Conservation (phyloP, 1,140 invertebrate species). For the Trichogramma pretiosum region DNA sequence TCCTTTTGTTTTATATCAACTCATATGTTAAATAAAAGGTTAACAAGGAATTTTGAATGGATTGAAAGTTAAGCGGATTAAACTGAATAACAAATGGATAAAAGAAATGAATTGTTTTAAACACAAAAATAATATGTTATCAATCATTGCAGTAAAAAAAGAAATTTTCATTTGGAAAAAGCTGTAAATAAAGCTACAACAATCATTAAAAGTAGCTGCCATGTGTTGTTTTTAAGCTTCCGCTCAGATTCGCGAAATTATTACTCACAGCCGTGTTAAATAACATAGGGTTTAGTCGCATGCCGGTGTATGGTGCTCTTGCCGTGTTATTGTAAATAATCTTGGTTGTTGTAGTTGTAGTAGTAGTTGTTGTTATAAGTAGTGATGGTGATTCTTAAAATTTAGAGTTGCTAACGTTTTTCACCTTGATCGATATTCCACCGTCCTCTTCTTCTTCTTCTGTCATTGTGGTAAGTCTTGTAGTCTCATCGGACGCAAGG, state of each 20-base stretch:
- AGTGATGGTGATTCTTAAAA: constrained; percentile 32
- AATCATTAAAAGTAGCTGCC: constrained; percentile 5
- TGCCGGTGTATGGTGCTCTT: constrained; percentile 40
- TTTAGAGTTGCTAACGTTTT: constrained; percentile 41
- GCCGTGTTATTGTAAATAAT: constrained; percentile 34
- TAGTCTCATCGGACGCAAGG: constrained; percentile 35
- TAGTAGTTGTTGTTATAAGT: constrained; percentile 10
- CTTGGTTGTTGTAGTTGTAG: constrained; percentile 28
- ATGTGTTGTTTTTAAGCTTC: constrained; percentile 7
- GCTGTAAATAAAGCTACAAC: constrained; percentile 13
- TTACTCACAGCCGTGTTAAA: constrained; percentile 39
- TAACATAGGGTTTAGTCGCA: constrained; percentile 35
- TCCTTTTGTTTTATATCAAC: too few species aligned
- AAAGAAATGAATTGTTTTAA: too few species aligned
- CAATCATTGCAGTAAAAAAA: too few species aligned
- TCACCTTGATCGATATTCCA: constrained; percentile 54
- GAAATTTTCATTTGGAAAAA: constrained; percentile 6
- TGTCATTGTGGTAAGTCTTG: constrained; percentile 41
- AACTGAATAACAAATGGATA: too few species aligned
- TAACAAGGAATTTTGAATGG: too few species aligned
- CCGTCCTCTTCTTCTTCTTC: constrained; percentile 50
- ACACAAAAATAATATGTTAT: too few species aligned
- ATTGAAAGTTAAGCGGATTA: too few species aligned
- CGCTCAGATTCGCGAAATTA: constrained; percentile 19
- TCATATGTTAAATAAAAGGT: too few species aligned